Evolutionary conservation across 2,113 vertebrate species (phyloP).

Genomic region (Pluvianellus socialis): DNA sequence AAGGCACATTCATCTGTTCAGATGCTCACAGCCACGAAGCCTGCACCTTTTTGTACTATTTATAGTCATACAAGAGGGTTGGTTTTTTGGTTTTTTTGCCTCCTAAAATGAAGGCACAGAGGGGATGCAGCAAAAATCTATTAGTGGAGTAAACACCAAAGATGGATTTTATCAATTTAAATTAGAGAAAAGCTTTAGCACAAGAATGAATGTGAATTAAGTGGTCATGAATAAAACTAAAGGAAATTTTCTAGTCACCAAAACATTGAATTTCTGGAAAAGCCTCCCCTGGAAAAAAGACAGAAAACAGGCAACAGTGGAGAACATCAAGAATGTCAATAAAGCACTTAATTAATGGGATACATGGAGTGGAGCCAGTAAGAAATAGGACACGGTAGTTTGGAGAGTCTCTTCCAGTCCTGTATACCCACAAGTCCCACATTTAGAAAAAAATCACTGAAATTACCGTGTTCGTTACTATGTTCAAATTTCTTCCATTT

Average conservation of each 20-base stretch:
- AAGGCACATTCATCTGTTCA: background rate
- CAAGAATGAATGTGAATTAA: background rate
- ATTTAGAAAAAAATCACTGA: background rate
- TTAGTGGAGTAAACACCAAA: background rate
- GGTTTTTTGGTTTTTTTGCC: background rate
- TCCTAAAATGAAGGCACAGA: background rate
- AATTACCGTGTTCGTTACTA: background rate
- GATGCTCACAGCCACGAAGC: accelerated
- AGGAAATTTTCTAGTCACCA: background rate
- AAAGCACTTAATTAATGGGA: background rate
- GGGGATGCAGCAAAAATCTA: background rate
- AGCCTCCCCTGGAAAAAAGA: background rate
- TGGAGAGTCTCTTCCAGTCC: background rate
- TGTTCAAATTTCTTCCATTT: background rate
- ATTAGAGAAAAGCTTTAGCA: background rate
- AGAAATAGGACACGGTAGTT: background rate
- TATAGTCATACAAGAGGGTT: background rate
- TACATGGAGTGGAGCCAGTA: background rate
- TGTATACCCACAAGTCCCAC: background rate
- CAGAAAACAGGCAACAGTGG: background rate
- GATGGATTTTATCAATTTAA: background rate
- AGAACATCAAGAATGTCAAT: background rate
- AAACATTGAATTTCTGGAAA: background rate
- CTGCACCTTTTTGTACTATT: background rate
- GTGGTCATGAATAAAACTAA: background rate